These are phyloP conservation scores for Strix uralensis DNA, from an alignment of 2,113 vertebrate species.

Conservation along the genomic window DNA sequence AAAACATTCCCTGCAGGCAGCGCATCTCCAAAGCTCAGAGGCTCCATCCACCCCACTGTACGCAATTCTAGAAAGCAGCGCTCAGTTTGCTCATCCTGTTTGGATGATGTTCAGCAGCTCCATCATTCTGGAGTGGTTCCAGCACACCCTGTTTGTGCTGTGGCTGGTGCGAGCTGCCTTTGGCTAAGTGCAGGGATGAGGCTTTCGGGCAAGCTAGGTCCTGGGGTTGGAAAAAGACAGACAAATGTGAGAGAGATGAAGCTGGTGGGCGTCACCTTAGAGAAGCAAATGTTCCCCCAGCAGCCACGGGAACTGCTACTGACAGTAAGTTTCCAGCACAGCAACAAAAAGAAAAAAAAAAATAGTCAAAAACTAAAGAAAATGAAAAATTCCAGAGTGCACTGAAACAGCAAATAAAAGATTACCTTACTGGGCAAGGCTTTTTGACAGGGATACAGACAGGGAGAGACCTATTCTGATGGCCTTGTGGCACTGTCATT, in stretches of 20 bases:
- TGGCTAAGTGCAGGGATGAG: background rate
- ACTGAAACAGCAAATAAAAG: background rate
- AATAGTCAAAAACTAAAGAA: background rate
- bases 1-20: background rate
- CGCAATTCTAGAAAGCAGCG: fast-evolving
- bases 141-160: background rate
- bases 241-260: background rate
- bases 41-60: fast-evolving
- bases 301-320: fast-evolving
- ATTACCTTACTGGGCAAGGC: background rate
- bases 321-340: background rate
- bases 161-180: fast-evolving
- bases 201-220: background rate
- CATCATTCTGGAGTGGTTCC: background rate
- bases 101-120: background rate
- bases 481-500: background rate
- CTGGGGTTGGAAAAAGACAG: background rate
- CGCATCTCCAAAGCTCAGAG: fast-evolving
- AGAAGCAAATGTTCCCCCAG: background rate
- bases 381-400: background rate
- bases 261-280: background rate
- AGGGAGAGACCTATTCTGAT: background rate
- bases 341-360: background rate
- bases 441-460: background rate
- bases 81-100: background rate